Base-by-base conservation (phyloP, 1,140 invertebrate genomes). In the Pseudomyrmex gracilis region DNA sequence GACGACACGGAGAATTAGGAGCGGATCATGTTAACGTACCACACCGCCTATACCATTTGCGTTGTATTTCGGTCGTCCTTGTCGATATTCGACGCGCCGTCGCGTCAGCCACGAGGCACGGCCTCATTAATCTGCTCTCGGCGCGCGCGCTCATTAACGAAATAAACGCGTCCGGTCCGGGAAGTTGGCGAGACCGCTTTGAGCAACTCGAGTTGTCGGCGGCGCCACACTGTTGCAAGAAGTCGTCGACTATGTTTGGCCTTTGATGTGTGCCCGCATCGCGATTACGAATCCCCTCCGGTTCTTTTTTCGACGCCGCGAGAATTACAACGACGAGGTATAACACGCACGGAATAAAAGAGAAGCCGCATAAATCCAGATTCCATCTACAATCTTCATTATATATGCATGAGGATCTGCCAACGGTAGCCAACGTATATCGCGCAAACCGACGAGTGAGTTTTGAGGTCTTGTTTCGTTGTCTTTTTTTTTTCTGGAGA, bases 81-180 rank as follows among this genome's bases (percentile, higher is more conserved):
- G 82, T 87, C 82, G 85, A 88, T 74, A 82, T 84, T 87, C 70
- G 74, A 80, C 82, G 82, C 51, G 49, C 24, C 55, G 80, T 34
- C 49, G 12, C 71, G 82, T 74, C 67, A 82, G 53, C 74, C 73
- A 43, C 80, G 80, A 76, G 58, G 73, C 85, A 63, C 85, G 82
- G 66, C 74, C 86, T 88, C 86, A 87, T 88, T 88, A 88, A 85
- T 88, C 64, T 70, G 55, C 61, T 24, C 51, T 7, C 20, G 47
- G 70, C 47, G 17, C 70, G 71, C 20, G 20, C 80, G 49, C 86
- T 88, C 86, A 88, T 88, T 88, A 88, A 88, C 86, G 86, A 82
- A 82, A 87, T 85, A 87, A 88, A 87, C 86, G 82, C 47, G 8
- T 17, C 55, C 60, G 71, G 49, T 2, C 9, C 13, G 49, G 49